Base-by-base conservation (phyloP, 2,113 vertebrate species). In the Seriola quinqueradiata region DNA sequence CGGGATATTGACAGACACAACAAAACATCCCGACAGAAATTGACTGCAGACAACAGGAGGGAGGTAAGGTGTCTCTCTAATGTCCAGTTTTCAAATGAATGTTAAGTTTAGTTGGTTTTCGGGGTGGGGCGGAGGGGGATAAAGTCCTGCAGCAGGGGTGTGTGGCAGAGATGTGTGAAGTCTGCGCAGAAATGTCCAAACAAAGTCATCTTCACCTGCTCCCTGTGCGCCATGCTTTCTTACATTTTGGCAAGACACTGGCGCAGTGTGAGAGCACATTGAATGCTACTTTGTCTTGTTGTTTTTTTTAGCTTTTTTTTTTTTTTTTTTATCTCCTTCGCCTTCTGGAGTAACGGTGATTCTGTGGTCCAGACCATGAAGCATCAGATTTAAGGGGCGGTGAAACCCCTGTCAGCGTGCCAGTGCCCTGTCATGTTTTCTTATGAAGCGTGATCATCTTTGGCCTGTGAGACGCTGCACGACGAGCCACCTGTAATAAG, bases 21-120 rank as follows among this genome's bases (percentile, higher is more conserved):
- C 44, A 63, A 82, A 83, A 85, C 66, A 89, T 44, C 68, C 32
- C 48, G 34, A 61, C 10, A 82, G 61, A 83, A 48, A 64, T 44
- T 55, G 2, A 64, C 25, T 10, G 63, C 38, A 42, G 77, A 75
- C 17, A 77, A 82, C 38, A 46, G 69, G 38, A 82, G 42, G 63
- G 48, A 86, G 89, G 91, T 93, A 82, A 89, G 85, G 11, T 58
- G 28, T 38, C 42, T 70, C 42, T 19, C 13, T 12, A n/a, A 17
- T 34, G 23, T 11, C 1, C 34, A 36, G 34, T 36, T 36, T 36
- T 28, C 2, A 28, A 28, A 28, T 55, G 23, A 61, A 48, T 48
- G 34, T 75, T 9, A 61, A 25, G 34, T 83, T 87, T 52, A 0
- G 72, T 50, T 32, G 0, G 25, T 55, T 72, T 19, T 81, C 16